Conservation (phyloP, 2,797 vertebrate genomes). For the Darevskia mixta region DNA sequence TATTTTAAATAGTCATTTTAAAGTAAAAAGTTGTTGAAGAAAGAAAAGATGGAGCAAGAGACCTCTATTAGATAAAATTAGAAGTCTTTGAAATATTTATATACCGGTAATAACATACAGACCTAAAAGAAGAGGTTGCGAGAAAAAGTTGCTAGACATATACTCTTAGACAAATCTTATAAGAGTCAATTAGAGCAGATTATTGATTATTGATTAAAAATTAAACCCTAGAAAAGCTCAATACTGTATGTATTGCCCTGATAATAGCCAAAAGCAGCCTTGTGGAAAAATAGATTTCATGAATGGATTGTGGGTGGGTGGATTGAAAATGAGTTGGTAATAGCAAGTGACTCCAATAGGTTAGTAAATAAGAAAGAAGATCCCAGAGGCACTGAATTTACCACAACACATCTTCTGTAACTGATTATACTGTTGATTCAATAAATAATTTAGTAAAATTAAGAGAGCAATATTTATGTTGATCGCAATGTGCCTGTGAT, state of each 20-base stretch:
- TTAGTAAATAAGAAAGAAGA: background rate
- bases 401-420: background rate
- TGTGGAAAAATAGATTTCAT: background rate
- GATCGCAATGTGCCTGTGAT: background rate
- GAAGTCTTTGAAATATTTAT: background rate
- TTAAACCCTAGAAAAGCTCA: background rate
- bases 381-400: background rate
- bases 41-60: background rate
- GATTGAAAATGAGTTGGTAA: background rate
- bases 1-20: background rate
- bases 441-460: background rate
- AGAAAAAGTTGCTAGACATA: background rate
- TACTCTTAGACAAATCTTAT: background rate
- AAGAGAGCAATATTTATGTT: background rate
- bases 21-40: background rate
- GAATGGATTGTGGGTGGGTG: background rate
- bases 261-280: background rate
- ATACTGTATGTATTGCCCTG: background rate
- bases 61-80: background rate
- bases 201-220: background rate
- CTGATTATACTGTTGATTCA: conserved; percentile 1
- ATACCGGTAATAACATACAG: background rate
- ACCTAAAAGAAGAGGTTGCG: background rate
- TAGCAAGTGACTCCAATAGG: background rate
- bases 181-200: background rate